Evolutionary conservation across 1,140 invertebrate genomes (phyloP).

Genomic region (Drosophila insularis): DNA sequence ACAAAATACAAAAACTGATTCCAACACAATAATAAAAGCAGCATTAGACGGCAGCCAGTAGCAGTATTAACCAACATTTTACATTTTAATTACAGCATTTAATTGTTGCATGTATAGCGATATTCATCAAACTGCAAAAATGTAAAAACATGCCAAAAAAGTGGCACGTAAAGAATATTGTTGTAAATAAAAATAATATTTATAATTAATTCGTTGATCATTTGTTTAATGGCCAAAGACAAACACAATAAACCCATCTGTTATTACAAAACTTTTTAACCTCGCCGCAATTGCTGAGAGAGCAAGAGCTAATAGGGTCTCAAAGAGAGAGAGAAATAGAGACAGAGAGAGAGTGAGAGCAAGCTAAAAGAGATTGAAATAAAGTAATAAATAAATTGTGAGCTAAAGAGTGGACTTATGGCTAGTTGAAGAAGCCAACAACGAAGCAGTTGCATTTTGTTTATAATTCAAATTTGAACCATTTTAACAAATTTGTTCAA

Average conservation of each 20-base stretch:
- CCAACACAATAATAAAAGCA: constrained; percentile 18
- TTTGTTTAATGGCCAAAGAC: constrained; percentile 28
- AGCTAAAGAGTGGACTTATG: neutral
- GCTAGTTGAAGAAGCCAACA: constrained; percentile 5
- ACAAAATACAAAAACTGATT: constrained; percentile 1
- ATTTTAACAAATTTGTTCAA: constrained; percentile 4
- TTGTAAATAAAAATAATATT: constrained; percentile 12
- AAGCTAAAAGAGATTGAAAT: neutral
- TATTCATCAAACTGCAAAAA: constrained; percentile 38
- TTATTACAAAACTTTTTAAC: constrained; percentile 61
- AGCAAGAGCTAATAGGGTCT: neutral
- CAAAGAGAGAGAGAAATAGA: constrained; percentile 18
- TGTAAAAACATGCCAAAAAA: neutral
- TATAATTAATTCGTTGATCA: constrained; percentile 25
- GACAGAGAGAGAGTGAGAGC: neutral
- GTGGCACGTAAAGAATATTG: constrained; percentile 23
- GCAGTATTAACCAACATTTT: constrained; percentile 32
- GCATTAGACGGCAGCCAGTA: neutral
- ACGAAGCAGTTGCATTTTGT: constrained; percentile 42
- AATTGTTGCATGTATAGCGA: constrained; percentile 47
- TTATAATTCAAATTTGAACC: constrained; percentile 11
- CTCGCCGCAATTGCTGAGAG: constrained; percentile 57
- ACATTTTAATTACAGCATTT: constrained; percentile 44
- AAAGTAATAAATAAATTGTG: constrained; percentile 17
- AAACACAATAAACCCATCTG: constrained; percentile 51